A percentile compares a stretch with the other conserved stretches of the same genome.
phyloP scores from a whole-genome alignment of 1,140 invertebrate genomes.

The Caenorhabditis inopinata region DNA sequence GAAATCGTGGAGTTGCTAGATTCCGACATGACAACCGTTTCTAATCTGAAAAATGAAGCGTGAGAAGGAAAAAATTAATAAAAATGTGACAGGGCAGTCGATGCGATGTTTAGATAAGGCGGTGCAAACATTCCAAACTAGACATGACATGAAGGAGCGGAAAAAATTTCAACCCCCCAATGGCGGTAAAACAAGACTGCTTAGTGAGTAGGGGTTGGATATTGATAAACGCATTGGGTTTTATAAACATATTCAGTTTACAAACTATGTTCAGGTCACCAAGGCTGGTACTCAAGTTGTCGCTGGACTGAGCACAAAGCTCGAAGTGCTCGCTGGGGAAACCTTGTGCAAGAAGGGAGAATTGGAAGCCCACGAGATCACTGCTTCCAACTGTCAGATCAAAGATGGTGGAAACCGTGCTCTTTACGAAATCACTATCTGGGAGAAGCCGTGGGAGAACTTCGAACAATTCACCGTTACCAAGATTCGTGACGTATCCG shows the following conservation, averaged over 20 bases:
- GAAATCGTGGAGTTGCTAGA: too few species aligned
- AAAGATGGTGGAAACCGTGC: constrained; percentile 29
- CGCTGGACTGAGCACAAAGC: constrained; percentile 29
- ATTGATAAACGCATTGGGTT: too few species aligned
- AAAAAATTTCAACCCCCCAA: too few species aligned
- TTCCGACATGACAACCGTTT: too few species aligned
- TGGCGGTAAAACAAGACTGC: too few species aligned
- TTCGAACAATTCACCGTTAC: constrained; percentile 46
- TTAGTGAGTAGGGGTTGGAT: too few species aligned
- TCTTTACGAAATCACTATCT: constrained; percentile 38
- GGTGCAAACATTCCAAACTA: not conserved
- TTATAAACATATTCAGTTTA: too few species aligned
- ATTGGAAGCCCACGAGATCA: constrained; percentile 15
- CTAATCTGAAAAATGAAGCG: not conserved
- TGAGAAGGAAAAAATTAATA: not conserved
- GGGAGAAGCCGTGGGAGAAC: constrained; percentile 51
- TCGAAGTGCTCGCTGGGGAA: constrained; percentile 44
- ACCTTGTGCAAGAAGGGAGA: constrained; percentile 31
- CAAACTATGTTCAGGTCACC: constrained; percentile 43
- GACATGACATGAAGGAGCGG: not conserved
- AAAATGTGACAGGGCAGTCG: not conserved
- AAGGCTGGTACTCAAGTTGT: constrained; percentile 39
- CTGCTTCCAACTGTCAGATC: not conserved
- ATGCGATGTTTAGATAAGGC: too few species aligned
- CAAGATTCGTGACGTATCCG: constrained; percentile 33